A percentile compares a stretch with the other conserved stretches of the same genome.
Evolutionary conservation across 2,888 invertebrate species (phyloP).

Genomic region (Noctua pronuba): DNA sequence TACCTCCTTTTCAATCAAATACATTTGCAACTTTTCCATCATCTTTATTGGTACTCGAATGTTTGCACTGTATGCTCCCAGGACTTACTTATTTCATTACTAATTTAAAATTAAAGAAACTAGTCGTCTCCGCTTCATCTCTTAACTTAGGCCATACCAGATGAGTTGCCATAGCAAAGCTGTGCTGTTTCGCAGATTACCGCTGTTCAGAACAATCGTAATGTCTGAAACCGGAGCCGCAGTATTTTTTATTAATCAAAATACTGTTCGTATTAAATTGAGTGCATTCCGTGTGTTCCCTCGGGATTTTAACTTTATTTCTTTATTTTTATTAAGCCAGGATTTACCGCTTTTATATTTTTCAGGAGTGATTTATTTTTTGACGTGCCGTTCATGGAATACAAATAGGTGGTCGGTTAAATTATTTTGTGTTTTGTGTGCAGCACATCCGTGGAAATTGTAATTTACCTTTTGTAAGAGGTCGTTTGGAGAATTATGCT

Average conservation of each 20-base stretch:
- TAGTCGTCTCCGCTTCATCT: slow-evolving; percentile 21
- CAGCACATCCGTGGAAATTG: background rate
- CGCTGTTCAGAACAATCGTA: slow-evolving; percentile 72
- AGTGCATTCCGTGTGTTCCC: slow-evolving; percentile 42
- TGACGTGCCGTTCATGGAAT: slow-evolving; percentile 28
- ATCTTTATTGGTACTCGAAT: background rate
- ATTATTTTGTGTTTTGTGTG: slow-evolving; percentile 11
- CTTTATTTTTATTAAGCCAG: slow-evolving; percentile 44
- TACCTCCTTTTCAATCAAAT: background rate
- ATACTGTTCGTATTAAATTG: slow-evolving; percentile 49
- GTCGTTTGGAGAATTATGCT: background rate
- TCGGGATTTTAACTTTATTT: slow-evolving; percentile 48
- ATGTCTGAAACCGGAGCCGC: slow-evolving; percentile 71
- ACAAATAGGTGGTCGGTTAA: slow-evolving; percentile 39
- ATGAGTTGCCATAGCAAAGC: slow-evolving; percentile 70
- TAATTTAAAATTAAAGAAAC: background rate
- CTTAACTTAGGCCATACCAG: slow-evolving; percentile 54
- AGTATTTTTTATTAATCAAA: slow-evolving; percentile 61
- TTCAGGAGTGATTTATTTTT: slow-evolving; percentile 53
- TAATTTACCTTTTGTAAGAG: background rate
- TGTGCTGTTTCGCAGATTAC: slow-evolving; percentile 79
- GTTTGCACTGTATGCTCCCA: background rate
- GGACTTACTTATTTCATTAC: background rate
- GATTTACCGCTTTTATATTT: slow-evolving; percentile 40
- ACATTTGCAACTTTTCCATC: background rate